These are phyloP conservation scores for Notocelia uddmanniana DNA, from an alignment of 2,888 invertebrate genomes.

Conservation along the genomic window DNA sequence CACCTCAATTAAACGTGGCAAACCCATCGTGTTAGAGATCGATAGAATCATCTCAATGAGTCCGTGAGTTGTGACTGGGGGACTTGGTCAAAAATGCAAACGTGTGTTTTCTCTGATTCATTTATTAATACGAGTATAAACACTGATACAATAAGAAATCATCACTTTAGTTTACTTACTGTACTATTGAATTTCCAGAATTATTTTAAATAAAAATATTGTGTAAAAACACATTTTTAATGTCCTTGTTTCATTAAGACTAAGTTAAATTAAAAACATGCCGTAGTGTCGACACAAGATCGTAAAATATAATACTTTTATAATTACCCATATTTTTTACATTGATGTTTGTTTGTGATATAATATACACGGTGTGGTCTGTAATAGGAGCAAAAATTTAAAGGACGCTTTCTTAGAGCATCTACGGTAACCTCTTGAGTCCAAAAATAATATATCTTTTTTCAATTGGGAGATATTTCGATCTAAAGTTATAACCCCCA, in stretches of 20 bases:
- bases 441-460: too few species aligned
- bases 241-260: neutral
- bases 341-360: neutral
- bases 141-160: slow-evolving; percentile 29
- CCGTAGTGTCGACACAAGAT: slow-evolving; percentile 2
- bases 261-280: neutral
- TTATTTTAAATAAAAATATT: slow-evolving; percentile 5
- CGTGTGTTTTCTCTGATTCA: slow-evolving; percentile 26
- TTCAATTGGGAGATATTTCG: too few species aligned
- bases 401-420: too few species aligned
- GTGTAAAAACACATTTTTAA: slow-evolving; percentile 10
- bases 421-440: too few species aligned
- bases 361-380: neutral
- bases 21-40: too few species aligned
- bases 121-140: slow-evolving; percentile 38
- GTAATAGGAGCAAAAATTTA: too few species aligned
- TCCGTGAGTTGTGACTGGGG: neutral
- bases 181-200: slow-evolving; percentile 10
- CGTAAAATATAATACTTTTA: neutral
- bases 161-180: slow-evolving; percentile 12
- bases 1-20: too few species aligned
- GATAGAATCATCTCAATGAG: neutral
- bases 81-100: neutral
- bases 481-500: too few species aligned
- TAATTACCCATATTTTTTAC: slow-evolving; percentile 4